A percentile compares a stretch with the other conserved stretches of the same genome.
These are phyloP conservation scores for Eublepharis macularius DNA, from an alignment of 2,113 vertebrate genomes.

Conservation along the genomic window DNA sequence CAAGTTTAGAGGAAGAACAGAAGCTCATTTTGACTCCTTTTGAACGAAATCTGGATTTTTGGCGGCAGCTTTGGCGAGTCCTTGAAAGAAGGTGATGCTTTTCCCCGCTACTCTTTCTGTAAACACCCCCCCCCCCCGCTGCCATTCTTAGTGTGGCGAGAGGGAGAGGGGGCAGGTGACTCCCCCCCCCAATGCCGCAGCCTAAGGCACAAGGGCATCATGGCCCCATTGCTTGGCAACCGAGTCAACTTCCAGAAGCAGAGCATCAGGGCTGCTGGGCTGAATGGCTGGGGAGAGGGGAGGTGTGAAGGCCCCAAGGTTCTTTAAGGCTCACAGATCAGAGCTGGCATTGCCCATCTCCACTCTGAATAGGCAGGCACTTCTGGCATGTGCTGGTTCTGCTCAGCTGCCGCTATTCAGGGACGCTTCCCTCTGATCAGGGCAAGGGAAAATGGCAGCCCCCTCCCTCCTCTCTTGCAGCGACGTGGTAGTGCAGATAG, in stretches of 20 bases:
- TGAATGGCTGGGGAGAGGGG: background rate
- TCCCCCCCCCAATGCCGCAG: background rate
- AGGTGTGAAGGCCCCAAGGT: too few species aligned
- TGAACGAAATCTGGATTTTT: conserved; percentile 97
- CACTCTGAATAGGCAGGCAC: too few species aligned
- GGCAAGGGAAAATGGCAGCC: background rate
- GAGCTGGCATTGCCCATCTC: background rate
- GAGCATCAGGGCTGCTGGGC: background rate
- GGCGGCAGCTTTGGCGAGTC: conserved; percentile 98
- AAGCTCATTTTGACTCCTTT: conserved; percentile 94
- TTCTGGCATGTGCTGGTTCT: background rate
- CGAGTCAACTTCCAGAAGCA: too few species aligned
- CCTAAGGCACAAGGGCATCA: too few species aligned
- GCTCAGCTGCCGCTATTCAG: background rate
- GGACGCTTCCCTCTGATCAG: background rate
- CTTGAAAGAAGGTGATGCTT: conserved; percentile 91
- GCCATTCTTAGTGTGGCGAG: background rate
- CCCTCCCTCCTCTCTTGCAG: conserved; percentile 70
- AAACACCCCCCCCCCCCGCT: fast-evolving
- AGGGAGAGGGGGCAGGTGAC: too few species aligned
- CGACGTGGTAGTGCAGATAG: conserved; percentile 94
- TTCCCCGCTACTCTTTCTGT: background rate
- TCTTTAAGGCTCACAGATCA: too few species aligned
- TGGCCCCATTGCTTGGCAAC: too few species aligned
- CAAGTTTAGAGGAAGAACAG: conserved; percentile 93